phyloP scores from a whole-genome alignment of 2,113 vertebrate genomes.

The Clarias batrachus region DNA sequence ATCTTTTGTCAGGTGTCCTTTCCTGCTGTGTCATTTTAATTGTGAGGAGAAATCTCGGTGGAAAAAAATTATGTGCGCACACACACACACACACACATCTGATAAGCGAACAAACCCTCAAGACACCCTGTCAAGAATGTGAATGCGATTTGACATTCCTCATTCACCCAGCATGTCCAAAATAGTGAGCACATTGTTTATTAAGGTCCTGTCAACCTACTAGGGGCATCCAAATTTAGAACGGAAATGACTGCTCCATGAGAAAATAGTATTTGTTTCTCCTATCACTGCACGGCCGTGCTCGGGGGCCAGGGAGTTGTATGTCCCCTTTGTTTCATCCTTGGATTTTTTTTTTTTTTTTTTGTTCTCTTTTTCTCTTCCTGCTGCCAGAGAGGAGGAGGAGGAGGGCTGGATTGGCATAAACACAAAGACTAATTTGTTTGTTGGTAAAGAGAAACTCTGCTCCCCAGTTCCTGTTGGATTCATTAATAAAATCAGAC shows the following conservation, averaged over 20 bases:
- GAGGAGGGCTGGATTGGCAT: conserved; percentile 65
- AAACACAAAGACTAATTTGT: conserved; percentile 80
- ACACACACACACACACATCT: conserved; percentile 14
- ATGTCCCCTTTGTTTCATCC: conserved; percentile 77
- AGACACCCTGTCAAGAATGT: conserved; percentile 49
- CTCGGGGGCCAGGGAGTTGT: conserved; percentile 68
- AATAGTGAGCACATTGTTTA: conserved; percentile 62
- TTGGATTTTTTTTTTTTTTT: conserved; percentile 72
- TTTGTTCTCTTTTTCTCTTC: conserved; percentile 58
- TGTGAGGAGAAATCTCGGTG: conserved; percentile 15
- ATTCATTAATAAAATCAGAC: conserved; percentile 72
- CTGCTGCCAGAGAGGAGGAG: conserved; percentile 55
- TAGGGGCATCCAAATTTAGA: conserved; percentile 70
- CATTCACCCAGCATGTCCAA: conserved; percentile 53
- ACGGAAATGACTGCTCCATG: conserved; percentile 68
- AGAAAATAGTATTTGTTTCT: conserved; percentile 73
- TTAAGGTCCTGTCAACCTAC: conserved; percentile 57
- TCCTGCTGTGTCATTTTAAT: conserved; percentile 10
- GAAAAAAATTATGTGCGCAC: neutral
- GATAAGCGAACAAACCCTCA: conserved; percentile 15
- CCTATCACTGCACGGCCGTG: conserved; percentile 68
- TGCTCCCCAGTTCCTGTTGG: conserved; percentile 70
- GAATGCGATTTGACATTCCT: conserved; percentile 53
- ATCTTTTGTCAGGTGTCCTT: neutral
- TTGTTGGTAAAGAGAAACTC: conserved; percentile 78